These are phyloP conservation scores for Rallus crepitans DNA, from an alignment of 2,797 vertebrate species.

Conservation along the genomic window DNA sequence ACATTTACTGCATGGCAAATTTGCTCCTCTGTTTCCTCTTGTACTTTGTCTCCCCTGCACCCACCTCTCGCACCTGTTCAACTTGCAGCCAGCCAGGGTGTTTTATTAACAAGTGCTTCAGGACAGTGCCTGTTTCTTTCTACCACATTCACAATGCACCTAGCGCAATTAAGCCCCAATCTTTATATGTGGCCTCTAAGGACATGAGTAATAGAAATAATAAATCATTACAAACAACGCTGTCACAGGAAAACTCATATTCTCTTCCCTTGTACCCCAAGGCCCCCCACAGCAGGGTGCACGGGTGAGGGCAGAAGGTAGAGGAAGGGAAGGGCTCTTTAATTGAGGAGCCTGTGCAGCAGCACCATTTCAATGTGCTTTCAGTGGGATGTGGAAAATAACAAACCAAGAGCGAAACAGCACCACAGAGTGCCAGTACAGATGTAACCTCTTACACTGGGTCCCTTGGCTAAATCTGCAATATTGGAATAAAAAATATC, in stretches of 20 bases:
- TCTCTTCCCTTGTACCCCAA: neutral
- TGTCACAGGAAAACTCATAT: neutral
- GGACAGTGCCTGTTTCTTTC: neutral
- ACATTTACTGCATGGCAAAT: neutral
- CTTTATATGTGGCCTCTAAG: conserved; percentile 21
- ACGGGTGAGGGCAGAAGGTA: neutral
- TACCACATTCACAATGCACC: neutral
- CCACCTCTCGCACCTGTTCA: neutral
- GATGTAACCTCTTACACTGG: neutral
- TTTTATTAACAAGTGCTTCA: neutral
- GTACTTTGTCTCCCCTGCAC: neutral
- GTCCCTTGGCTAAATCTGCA: neutral
- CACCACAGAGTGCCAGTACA: neutral
- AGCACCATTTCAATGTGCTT: neutral
- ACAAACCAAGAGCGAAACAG: neutral
- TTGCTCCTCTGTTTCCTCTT: neutral
- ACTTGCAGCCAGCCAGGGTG: fast-evolving
- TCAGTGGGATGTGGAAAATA: neutral
- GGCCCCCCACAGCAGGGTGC: neutral
- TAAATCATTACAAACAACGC: conserved; percentile 43
- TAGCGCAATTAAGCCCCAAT: neutral
- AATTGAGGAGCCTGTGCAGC: neutral
- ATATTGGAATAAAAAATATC: neutral
- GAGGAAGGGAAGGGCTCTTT: neutral
- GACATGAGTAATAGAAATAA: conserved; percentile 32